phyloP scores from a whole-genome alignment of 2,113 vertebrate species.

The Amphiprion ocellaris region DNA sequence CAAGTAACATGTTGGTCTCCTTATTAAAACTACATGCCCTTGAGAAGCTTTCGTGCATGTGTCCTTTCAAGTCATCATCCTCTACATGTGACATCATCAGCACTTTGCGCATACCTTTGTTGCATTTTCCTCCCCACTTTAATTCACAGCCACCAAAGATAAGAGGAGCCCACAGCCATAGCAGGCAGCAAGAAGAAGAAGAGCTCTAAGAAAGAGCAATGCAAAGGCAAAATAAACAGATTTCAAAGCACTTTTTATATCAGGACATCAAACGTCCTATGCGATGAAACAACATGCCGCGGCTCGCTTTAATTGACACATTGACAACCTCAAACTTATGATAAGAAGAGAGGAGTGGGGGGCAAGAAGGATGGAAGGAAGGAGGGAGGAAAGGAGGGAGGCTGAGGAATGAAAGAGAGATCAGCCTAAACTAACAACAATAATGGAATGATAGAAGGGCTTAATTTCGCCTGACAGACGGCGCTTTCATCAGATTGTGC shows the following conservation, averaged over 20 bases:
- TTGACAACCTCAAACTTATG: constrained; percentile 75
- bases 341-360: constrained; percentile 56
- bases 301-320: constrained; percentile 78
- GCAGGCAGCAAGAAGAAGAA: constrained; percentile 31
- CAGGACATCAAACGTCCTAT: constrained; percentile 69
- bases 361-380: constrained; percentile 24
- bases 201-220: constrained; percentile 49
- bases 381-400: constrained; percentile 13
- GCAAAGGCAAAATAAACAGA: constrained; percentile 73
- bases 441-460: constrained; percentile 75
- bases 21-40: constrained; percentile 42
- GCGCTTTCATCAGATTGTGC: constrained; percentile 88
- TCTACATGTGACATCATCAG: constrained; percentile 60
- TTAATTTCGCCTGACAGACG: constrained; percentile 89
- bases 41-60: constrained; percentile 21
- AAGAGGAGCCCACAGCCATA: constrained; percentile 59
- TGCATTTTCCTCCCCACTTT: constrained; percentile 44
- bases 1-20: constrained; percentile 6
- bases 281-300: constrained; percentile 61
- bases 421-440: constrained; percentile 82
- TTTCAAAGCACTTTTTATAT: constrained; percentile 76
- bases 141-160: constrained; percentile 67
- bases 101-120: constrained; percentile 58
- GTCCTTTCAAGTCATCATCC: constrained; percentile 53
- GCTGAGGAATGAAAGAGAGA: constrained; percentile 60